Base-by-base conservation (phyloP, 2,113 vertebrate genomes). In the Ailuropoda melanoleuca region DNA sequence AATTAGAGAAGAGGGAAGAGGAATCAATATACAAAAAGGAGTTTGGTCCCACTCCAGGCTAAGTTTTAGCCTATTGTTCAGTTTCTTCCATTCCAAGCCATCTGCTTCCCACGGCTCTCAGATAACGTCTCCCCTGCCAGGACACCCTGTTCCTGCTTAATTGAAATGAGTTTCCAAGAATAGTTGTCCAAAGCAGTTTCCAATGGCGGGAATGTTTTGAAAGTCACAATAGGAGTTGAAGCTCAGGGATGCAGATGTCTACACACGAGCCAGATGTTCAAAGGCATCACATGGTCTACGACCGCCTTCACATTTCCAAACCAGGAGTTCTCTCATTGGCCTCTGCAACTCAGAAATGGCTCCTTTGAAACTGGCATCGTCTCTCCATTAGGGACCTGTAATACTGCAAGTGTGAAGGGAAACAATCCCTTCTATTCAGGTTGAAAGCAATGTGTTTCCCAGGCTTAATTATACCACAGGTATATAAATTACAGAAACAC, bases 401-500 rank as follows among this genome's bases (percentile, higher is more conserved):
- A 75, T 78, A 18, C 96, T 23, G 29, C 43, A 62, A 98, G 80
- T 92, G 55, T 97, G 98, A 98, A 95, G 77, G 62, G 60, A 97
- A 98, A 98, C 98, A 98, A 98, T 98, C 97, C 95, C 95, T 97
- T 89, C 81, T 96, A 97, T 95, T 98, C 98, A 98, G 95, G 56
- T 98, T 98, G 97, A 97, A 95, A 98, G 98, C 98, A 84, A 98
- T 96, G 97, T 98, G 96, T 98, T 99, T 98, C 98, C 95, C 98
- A 98, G 98, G 97, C 98, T 99, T 99, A 98, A 99, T 99, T 99
- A 99, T 98, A 98, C 98, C 91, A 97, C 98, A 99, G 99, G 98
- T 99, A 99, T 99, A 99, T 99, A 98, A 99, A 99, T 99, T 99
- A 98, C 97, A 97, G 99, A 99, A 99, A 99, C 99, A 98, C 98